A percentile compares a stretch with the other conserved stretches of the same genome.
Conservation (phyloP, 2,888 invertebrate species). For the Acanthosoma haemorrhoidale region DNA sequence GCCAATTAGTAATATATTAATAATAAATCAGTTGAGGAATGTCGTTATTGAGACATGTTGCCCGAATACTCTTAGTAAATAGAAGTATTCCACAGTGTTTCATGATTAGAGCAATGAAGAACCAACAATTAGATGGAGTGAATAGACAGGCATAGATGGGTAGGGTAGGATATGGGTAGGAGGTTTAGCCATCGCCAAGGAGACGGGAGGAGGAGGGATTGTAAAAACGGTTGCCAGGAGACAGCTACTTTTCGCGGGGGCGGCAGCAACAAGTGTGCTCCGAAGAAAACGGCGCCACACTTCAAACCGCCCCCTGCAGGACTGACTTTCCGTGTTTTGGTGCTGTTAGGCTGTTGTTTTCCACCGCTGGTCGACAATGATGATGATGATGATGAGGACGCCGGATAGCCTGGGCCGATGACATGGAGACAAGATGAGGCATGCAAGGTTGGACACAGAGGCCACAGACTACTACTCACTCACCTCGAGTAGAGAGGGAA, state of each 20-base stretch:
- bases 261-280: conserved; percentile 13
- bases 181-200: conserved; percentile 30
- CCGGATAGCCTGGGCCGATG: no score
- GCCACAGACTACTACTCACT: not conserved
- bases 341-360: not conserved
- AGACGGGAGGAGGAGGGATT: conserved; percentile 11
- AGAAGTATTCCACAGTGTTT: no score
- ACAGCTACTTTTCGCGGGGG: conserved; percentile 4
- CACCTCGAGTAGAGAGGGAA: conserved; percentile 20
- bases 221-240: conserved; percentile 34
- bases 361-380: no score
- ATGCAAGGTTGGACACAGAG: no score
- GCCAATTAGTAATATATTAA: no score
- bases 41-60: no score
- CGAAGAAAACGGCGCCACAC: not conserved
- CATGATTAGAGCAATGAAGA: no score
- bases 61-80: no score
- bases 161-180: not conserved
- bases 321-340: not conserved
- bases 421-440: no score
- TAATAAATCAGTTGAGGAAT: no score
- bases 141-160: not conserved
- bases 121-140: not conserved
- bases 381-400: no score
- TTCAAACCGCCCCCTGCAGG: not conserved